These are phyloP conservation scores for Crotophaga sulcirostris DNA, from an alignment of 2,113 vertebrate genomes.

Conservation along the genomic window DNA sequence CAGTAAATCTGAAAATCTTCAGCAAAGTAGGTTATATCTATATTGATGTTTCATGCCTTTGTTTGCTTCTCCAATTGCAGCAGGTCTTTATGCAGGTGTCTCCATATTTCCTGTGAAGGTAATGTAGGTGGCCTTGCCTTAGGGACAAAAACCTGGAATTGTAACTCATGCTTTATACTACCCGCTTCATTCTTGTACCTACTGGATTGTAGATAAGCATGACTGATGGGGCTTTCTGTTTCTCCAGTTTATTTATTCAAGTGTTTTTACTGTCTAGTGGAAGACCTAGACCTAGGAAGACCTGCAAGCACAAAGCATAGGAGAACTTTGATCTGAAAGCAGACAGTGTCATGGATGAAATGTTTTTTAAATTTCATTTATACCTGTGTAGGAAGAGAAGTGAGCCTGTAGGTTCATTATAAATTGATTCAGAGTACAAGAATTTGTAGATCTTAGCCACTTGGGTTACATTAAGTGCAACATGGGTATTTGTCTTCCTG, in stretches of 20 bases:
- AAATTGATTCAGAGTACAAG: neutral
- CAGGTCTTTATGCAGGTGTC: neutral
- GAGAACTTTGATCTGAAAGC: neutral
- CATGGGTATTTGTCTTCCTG: accelerated
- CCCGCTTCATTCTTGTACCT: neutral
- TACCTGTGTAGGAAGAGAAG: neutral
- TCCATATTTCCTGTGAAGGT: neutral
- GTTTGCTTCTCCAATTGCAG: neutral
- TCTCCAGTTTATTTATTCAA: neutral
- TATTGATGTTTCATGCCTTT: neutral
- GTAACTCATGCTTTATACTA: neutral
- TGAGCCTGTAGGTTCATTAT: neutral
- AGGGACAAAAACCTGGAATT: neutral
- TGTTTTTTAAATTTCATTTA: neutral
- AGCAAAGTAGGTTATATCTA: neutral
- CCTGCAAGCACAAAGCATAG: neutral
- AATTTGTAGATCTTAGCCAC: neutral
- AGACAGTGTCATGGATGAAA: neutral
- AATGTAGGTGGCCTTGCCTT: neutral
- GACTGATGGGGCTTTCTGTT: neutral
- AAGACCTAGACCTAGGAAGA: neutral
- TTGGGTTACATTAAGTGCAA: neutral
- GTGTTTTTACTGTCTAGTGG: neutral
- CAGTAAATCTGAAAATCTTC: neutral
- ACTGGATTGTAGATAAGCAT: no score